Percentiles rank a stretch among this genome's conserved stretches.
Evolutionary conservation across 2,113 vertebrate species (phyloP).

Genomic region (Phasianus colchicus): DNA sequence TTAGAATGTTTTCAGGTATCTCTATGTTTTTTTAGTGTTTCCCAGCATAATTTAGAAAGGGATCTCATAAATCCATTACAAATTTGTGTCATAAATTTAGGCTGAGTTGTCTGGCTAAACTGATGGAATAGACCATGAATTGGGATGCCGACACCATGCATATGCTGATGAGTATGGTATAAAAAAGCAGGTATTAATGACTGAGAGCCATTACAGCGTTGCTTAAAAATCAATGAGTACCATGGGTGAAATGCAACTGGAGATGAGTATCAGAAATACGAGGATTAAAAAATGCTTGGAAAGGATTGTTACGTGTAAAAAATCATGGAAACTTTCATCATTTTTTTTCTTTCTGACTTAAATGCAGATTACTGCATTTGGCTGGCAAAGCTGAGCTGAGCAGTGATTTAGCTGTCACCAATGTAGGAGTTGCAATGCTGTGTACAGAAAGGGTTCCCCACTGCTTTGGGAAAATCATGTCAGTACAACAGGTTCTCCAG

Average conservation of each 20-base stretch:
- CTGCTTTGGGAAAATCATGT: fast-evolving
- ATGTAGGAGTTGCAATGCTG: fast-evolving
- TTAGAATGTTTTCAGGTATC: not conserved
- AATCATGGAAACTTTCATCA: not conserved
- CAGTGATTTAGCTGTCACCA: fast-evolving
- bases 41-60: not conserved
- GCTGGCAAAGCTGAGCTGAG: not conserved
- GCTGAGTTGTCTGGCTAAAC: not conserved
- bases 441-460: fast-evolving
- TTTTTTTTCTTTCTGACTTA: not conserved
- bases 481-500: not conserved
- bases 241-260: not conserved
- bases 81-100: not conserved
- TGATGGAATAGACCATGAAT: not conserved
- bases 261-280: not conserved
- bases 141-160: not conserved
- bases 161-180: fast-evolving
- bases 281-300: not conserved
- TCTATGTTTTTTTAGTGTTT: not conserved
- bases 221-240: not conserved
- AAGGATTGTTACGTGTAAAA: not conserved
- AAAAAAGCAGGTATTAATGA: not conserved
- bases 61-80: not conserved
- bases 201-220: not conserved
- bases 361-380: fast-evolving